Evolutionary conservation across 2,888 invertebrate genomes (phyloP), one percentile per base, ranked within the genome.

Genomic region (Endomychus coccineus): DNA sequence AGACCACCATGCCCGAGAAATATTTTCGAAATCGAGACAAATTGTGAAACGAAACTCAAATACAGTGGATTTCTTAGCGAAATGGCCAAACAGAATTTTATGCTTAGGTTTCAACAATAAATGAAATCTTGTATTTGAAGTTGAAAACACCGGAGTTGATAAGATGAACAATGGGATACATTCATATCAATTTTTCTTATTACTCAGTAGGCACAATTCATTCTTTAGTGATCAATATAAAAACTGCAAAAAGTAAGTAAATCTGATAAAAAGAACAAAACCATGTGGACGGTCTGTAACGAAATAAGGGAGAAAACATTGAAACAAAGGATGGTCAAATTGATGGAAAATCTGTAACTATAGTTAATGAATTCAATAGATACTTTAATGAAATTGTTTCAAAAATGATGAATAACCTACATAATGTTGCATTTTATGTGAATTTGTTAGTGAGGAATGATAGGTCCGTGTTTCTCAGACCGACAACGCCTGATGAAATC

Each of bases 251-350:
- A 2, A 24, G 4, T 4, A 24, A 16, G 17, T 16, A 7, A 28
- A 28, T 16, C 15, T 15, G 28, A 28, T 11, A 27, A 27, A n/a
- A 27, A 27, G 16, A 27, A 27, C 14, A 13, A 27, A 27, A 27
- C 27, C 2, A 27, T 27, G 27, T 27, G 27, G 27, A 16, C 27
- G 2, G 12, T 27, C n/a, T 13, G 27, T 27, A 27, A 27, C 27
- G 27, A 27, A 13, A 14, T 27, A 13, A 27, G 27, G 27, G 14
- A 16, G n/a, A 27, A 27, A 13, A 14, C 6, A 13, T 15, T 15
- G 15, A 4, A n/a, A n/a, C 11, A 27, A 27, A 27, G n/a, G 12
- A 27, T 27, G 6, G 27, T 27, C 27, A 27, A 27, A 14, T 27
- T 15, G 27, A 27, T 5, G 27, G 14, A 27, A 16, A 27, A n/a